Evolutionary conservation across 2,888 invertebrate genomes (phyloP).

Genomic region (Callimorpha dominula): DNA sequence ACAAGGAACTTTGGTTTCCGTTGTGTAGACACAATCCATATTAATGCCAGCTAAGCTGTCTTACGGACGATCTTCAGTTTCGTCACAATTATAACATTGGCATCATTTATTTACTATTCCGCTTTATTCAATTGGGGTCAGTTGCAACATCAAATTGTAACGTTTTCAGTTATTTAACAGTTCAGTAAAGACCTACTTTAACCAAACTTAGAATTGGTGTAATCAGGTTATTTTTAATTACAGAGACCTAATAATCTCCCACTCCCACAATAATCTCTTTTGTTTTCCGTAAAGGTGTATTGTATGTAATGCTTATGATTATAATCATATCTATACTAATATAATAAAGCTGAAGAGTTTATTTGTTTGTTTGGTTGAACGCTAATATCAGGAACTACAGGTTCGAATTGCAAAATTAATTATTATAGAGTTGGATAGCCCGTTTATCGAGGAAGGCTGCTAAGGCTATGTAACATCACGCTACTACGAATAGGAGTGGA

Average conservation of each 20-base stretch:
- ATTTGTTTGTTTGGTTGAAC: too few species aligned
- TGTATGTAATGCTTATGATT: background rate
- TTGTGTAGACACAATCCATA: constrained; percentile 46
- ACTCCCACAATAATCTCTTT: background rate
- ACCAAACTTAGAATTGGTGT: background rate
- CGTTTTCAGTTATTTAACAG: constrained; percentile 14
- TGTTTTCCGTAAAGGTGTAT: background rate
- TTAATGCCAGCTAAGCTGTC: constrained; percentile 52
- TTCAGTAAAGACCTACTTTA: constrained; percentile 1
- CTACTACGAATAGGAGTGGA: too few species aligned
- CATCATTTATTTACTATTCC: constrained; percentile 67
- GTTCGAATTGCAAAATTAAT: too few species aligned
- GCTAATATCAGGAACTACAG: too few species aligned
- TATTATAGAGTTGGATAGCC: too few species aligned
- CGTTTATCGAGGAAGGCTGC: too few species aligned
- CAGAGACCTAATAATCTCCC: background rate
- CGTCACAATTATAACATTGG: constrained; percentile 67
- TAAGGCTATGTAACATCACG: too few species aligned
- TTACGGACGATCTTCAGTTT: constrained; percentile 55
- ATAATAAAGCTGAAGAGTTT: too few species aligned
- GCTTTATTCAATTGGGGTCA: constrained; percentile 67
- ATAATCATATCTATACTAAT: too few species aligned
- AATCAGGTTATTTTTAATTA: background rate
- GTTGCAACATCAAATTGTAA: constrained; percentile 56
- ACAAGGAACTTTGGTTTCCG: constrained; percentile 46